phyloP scores from a whole-genome alignment of 1,140 invertebrate species.

The Hypsibius dujardini region DNA sequence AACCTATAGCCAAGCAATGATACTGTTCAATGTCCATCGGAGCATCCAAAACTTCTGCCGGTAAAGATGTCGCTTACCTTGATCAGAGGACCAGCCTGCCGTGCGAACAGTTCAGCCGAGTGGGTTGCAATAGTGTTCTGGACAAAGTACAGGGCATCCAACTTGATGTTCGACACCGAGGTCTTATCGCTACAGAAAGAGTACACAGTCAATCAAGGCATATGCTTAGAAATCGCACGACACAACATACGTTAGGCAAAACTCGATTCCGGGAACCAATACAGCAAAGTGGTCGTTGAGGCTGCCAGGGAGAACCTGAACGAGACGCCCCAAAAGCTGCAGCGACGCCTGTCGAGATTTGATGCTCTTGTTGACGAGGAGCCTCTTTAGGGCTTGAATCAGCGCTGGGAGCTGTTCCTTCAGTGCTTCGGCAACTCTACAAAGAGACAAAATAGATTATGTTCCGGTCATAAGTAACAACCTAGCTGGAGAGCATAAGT shows the following conservation, averaged over 20 bases:
- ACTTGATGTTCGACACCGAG: slow-evolving; percentile 93
- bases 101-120: slow-evolving; percentile 53
- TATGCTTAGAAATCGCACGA: slow-evolving; percentile 17
- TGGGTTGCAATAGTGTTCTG: slow-evolving; percentile 69
- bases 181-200: slow-evolving; percentile 56
- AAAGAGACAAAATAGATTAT: slow-evolving; percentile 4
- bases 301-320: slow-evolving; percentile 69
- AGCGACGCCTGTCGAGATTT: slow-evolving; percentile 84
- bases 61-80: slow-evolving; percentile 36
- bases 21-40: no score
- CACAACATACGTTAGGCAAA: slow-evolving; percentile 50
- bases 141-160: slow-evolving; percentile 82
- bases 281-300: slow-evolving; percentile 62
- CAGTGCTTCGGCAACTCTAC: slow-evolving; percentile 26
- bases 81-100: slow-evolving; percentile 61
- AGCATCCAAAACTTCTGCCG: no score
- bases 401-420: slow-evolving; percentile 48
- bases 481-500: slow-evolving; percentile 17
- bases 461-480: slow-evolving; percentile 22
- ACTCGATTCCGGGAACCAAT: slow-evolving; percentile 72
- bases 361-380: slow-evolving; percentile 80
- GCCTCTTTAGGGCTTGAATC: slow-evolving; percentile 67
- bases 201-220: neutral
- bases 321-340: slow-evolving; percentile 67
- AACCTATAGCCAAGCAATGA: neutral